Percentiles rank a stretch among this genome's conserved stretches.
These are phyloP conservation scores for Mellivora capensis DNA, from an alignment of 2,113 vertebrate genomes.

Conservation along the genomic window DNA sequence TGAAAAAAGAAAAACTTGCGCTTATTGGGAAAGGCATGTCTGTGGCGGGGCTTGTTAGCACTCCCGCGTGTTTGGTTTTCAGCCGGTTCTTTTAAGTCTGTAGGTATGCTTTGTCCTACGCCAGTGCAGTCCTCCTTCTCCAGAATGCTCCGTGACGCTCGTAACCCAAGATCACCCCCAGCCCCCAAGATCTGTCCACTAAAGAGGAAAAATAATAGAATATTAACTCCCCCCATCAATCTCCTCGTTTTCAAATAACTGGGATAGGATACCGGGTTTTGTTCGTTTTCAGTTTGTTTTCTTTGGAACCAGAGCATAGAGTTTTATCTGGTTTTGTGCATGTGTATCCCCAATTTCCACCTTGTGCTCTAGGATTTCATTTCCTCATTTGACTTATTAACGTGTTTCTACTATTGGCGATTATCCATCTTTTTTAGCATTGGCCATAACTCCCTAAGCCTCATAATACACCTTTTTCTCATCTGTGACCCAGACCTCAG, in stretches of 20 bases:
- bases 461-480: not conserved
- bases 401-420: not conserved
- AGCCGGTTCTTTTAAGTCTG: not conserved
- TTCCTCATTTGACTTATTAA: not conserved
- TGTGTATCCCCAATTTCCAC: not conserved
- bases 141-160: not conserved
- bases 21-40: not conserved
- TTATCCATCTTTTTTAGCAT: not conserved
- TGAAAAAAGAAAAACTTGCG: not conserved
- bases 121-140: not conserved
- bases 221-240: not conserved
- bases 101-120: not conserved
- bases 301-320: not conserved
- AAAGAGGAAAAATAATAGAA: not conserved
- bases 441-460: not conserved
- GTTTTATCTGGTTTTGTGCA: not conserved
- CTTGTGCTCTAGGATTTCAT: not conserved
- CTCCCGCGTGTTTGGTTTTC: not conserved
- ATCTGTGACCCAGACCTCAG: not conserved
- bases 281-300: conserved; percentile 3
- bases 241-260: not conserved
- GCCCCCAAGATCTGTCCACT: not conserved
- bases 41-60: not conserved
- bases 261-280: not conserved
- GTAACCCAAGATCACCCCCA: not conserved